These are phyloP conservation scores for Oriolus oriolus DNA, from an alignment of 2,113 vertebrate genomes.

Conservation along the genomic window DNA sequence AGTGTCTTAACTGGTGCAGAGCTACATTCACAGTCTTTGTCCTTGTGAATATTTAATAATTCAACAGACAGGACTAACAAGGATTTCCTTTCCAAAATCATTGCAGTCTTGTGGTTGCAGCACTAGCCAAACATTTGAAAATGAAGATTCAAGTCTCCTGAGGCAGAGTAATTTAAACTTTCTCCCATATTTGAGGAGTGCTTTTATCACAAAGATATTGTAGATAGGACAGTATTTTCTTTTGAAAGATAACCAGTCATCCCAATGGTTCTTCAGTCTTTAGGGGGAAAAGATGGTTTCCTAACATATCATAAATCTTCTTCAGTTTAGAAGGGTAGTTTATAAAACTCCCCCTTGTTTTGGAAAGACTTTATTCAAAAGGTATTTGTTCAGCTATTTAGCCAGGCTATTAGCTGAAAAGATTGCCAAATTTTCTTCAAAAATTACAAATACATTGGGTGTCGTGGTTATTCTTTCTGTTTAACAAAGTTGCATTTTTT, in stretches of 20 bases:
- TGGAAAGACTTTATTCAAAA: neutral
- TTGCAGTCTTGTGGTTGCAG: neutral
- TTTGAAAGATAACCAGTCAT: neutral
- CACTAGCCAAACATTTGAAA: neutral
- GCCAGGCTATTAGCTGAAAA: neutral
- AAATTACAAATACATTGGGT: neutral
- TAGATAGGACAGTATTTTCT: neutral
- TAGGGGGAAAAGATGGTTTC: neutral
- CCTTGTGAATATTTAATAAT: slow-evolving; percentile 6
- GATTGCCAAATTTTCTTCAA: neutral
- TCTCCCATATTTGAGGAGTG: neutral
- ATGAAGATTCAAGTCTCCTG: neutral
- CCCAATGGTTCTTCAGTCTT: neutral
- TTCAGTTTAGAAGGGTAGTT: neutral
- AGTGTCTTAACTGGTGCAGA: neutral
- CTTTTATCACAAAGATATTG: neutral
- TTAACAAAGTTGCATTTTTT: neutral
- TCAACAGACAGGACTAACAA: neutral
- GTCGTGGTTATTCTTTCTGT: neutral
- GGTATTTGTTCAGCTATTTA: neutral
- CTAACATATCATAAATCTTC: neutral
- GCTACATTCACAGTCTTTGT: neutral
- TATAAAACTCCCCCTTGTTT: neutral
- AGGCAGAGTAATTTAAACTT: neutral
- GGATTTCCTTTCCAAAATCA: neutral